phyloP scores from a whole-genome alignment of 2,113 vertebrate species.

The Chamaea fasciata region DNA sequence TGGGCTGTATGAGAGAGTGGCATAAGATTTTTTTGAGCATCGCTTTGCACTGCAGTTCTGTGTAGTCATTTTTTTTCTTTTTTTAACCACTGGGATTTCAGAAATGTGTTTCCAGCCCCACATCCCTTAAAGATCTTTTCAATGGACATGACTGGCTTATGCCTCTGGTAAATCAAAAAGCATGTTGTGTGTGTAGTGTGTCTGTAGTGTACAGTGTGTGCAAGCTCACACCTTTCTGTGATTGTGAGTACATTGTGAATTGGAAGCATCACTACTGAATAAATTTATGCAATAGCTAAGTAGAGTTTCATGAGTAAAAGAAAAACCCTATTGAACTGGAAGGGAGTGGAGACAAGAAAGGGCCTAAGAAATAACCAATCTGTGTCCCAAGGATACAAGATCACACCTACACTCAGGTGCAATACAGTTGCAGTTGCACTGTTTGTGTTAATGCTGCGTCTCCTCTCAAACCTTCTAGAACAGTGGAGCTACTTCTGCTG shows the following conservation, averaged over 20 bases:
- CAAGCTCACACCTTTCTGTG: slow-evolving; percentile 26
- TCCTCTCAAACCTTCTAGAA: background rate
- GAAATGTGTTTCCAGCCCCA: background rate
- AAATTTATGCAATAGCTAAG: slow-evolving; percentile 58
- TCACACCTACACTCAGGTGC: background rate
- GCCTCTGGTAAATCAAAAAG: slow-evolving; percentile 27
- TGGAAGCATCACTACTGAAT: slow-evolving; percentile 48
- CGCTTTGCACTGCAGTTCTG: background rate
- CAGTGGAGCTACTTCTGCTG: background rate
- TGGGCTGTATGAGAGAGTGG: background rate
- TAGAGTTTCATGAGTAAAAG: slow-evolving; percentile 42
- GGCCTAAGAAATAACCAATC: slow-evolving; percentile 24
- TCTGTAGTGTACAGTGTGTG: slow-evolving; percentile 21
- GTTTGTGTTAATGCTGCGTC: background rate
- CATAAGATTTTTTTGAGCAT: background rate
- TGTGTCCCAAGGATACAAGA: slow-evolving; percentile 20
- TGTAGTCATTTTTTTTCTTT: background rate
- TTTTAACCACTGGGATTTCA: slow-evolving; percentile 17
- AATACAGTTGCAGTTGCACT: background rate
- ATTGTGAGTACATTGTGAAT: slow-evolving; percentile 15
- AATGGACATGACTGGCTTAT: background rate
- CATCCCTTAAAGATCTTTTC: background rate
- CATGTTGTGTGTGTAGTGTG: background rate
- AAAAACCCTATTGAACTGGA: slow-evolving; percentile 51
- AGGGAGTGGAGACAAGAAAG: slow-evolving; percentile 59